phyloP scores from a whole-genome alignment of 2,113 vertebrate species.

The Melanerpes aurifrons region DNA sequence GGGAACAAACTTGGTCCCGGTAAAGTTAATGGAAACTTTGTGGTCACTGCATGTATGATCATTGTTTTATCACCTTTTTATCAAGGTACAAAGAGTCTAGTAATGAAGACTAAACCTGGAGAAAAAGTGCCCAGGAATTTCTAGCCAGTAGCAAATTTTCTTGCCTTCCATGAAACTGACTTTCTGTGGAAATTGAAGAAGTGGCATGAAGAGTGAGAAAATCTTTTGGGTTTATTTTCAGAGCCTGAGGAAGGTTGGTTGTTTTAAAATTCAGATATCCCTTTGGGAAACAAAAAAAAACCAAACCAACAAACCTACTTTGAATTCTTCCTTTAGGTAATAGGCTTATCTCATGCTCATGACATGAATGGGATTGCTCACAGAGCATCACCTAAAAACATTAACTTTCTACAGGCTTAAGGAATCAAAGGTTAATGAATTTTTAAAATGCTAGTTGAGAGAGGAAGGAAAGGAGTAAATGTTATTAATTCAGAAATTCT shows the following conservation, averaged over 20 bases:
- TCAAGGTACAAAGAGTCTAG: neutral
- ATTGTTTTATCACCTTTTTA: neutral
- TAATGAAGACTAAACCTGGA: neutral
- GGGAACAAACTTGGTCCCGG: neutral
- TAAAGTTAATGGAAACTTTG: neutral
- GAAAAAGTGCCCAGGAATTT: neutral
- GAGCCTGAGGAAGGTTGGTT: neutral
- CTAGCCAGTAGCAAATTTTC: neutral
- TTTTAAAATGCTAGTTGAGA: neutral
- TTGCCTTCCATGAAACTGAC: neutral
- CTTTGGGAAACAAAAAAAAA: neutral
- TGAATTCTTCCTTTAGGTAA: neutral
- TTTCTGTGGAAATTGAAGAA: neutral
- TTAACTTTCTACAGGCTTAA: conserved; percentile 3
- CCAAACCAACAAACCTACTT: neutral
- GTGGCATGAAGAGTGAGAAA: neutral
- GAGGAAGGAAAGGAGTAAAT: neutral
- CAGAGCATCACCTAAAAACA: conserved; percentile 26
- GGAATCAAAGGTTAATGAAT: neutral
- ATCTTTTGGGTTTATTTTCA: neutral
- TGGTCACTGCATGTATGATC: neutral
- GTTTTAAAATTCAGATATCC: conserved; percentile 16
- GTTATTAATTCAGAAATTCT: neutral
- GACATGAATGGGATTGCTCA: conserved; percentile 37
- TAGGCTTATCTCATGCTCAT: conserved; percentile 7